Evolutionary conservation across 2,113 vertebrate species (phyloP).

Genomic region (Chamaetylas fuelleborni): DNA sequence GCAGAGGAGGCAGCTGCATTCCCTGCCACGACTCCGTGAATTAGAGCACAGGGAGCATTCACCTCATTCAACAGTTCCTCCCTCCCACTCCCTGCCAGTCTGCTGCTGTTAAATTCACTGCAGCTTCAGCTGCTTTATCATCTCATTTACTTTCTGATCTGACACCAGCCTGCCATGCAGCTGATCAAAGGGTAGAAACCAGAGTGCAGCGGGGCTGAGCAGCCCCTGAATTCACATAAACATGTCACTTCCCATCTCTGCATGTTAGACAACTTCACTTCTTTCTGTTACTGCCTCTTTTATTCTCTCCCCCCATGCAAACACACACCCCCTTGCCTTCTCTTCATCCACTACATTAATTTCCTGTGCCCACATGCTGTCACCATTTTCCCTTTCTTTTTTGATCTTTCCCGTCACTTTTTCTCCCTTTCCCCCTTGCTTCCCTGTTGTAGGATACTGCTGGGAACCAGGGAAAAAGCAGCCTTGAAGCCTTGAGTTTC

Average conservation of each 20-base stretch:
- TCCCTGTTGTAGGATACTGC: no score
- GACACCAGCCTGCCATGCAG: slow-evolving; percentile 58
- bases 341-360: background rate
- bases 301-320: background rate
- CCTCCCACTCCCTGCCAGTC: background rate
- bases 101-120: slow-evolving; percentile 5
- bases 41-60: background rate
- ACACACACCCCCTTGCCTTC: background rate
- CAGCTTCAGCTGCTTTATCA: slow-evolving; percentile 54
- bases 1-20: background rate
- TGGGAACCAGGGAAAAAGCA: no score
- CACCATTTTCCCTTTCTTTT: background rate
- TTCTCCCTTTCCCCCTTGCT: background rate
- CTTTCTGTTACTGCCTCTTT: slow-evolving; percentile 12
- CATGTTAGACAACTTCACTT: slow-evolving; percentile 47
- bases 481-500: no score
- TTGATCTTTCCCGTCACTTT: background rate
- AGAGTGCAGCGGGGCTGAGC: background rate
- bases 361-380: background rate
- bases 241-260: slow-evolving; percentile 44
- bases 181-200: slow-evolving; percentile 72
- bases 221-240: slow-evolving; percentile 42
- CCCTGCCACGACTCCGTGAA: background rate
- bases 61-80: background rate
- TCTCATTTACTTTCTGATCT: slow-evolving; percentile 76